Base-by-base conservation (phyloP, 2,113 vertebrate genomes). In the Oryzias melastigma region DNA sequence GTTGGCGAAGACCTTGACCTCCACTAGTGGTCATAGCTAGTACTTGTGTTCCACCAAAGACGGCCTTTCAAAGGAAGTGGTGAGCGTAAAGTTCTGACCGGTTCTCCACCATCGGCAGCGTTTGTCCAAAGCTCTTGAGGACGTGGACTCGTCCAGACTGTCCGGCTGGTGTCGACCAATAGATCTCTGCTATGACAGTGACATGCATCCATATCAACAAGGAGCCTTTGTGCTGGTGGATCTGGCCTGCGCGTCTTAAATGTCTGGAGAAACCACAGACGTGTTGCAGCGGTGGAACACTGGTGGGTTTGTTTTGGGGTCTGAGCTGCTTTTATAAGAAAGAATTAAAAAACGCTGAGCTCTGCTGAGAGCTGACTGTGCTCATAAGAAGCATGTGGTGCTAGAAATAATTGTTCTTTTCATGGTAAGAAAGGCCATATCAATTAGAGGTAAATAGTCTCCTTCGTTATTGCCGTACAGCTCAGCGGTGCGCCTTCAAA, bases 401-500 rank as follows among this genome's bases (percentile, higher is more conserved):
- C 87, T 71, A 66, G 76, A 87, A 89, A 92, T 92, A 91, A 92
- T 92, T 92, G 90, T 91, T 91, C 89, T 90, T 90, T 91, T 91
- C 87, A 89, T 90, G 82, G 82, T 91, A 91, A 91, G 90, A 91
- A 91, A 91, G 90, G 88, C 87, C 89, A 91, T 91, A 91, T 93
- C 91, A 91, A 91, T 92, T 92, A 92, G 91, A 88, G 84, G 86
- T 91, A 90, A 91, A 92, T 88, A 89, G 86, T 88, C 89, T 90
- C 82, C 80, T 83, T 90, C 89, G 89, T 91, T 91, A 89, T 89
- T 91, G 87, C 86, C 83, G 86, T 83, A 85, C 84, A 77, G 84
- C 91, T 84, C 90, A 89, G 92, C 89, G 85, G 90, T 88, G 56
- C 57, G 81, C 80, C 73, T 72, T 88, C 82, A 75, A 71, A 84